Base-by-base conservation (phyloP, 2,797 vertebrate species). In the Sebastes steindachneri region DNA sequence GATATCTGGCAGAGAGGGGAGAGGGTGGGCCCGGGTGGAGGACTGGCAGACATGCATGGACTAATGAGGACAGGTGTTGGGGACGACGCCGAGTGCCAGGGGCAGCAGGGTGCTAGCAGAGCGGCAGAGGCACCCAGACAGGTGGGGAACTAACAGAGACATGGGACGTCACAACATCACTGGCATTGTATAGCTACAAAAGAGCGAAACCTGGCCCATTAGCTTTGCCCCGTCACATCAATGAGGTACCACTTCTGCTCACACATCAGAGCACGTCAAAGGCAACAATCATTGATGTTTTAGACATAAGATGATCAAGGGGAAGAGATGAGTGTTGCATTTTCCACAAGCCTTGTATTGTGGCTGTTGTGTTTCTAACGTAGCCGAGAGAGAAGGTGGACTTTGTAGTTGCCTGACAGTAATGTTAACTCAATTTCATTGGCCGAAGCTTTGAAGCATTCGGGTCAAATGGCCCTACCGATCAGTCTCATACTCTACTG, bases 41-140 rank as follows among this genome's bases (percentile, higher is more conserved):
- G 41, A 67, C 51, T 68, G 66, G 73, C 45, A 83, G 53, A 75
- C 68, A 83, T 83, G 84, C 84, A 65, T 51, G 58, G 68, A 72
- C 82, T 82, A 87, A 91, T 74, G 74, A 79, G 72, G 77, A 65
- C 68, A 83, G 84, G 80, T 82, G 83, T 17, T 69, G 66, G 25
- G 65, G 78, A 23, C 31, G 53, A 51, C 33, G 58, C 37, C 2
- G 9, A 51, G 59, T 11, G 12, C 55, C 82, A 65, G 68, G 37
- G 69, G 75, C 64, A 58, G 68, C 45, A 29, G 58, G 75, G 21
- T 15, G 70, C 26, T 26, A 35, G 62, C 33, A 55, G 71, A 73
- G 45, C 55, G 63, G 35, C 51, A 70, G 33, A 68, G 67, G 62
- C 51, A 9, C 68, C 48, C n/a, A 67, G 62, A 53, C 64, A 53